A percentile compares a stretch with the other conserved stretches of the same genome.
phyloP scores from a whole-genome alignment of 1,140 invertebrate species.

The Drosophila azteca region DNA sequence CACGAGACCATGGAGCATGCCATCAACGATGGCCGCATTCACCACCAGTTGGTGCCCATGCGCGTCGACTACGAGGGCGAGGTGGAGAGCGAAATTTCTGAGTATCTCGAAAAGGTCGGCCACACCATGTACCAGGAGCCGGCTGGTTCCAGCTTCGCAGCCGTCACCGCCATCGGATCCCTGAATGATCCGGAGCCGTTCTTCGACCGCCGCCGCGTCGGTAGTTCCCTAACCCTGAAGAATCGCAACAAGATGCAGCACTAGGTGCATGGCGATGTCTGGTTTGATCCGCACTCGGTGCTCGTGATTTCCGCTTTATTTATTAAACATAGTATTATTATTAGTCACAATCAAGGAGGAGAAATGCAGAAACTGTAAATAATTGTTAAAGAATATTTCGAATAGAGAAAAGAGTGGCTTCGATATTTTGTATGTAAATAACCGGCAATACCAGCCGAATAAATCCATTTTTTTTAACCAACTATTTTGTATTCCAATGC shows the following conservation, averaged over 20 bases:
- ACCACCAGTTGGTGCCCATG: constrained; percentile 97
- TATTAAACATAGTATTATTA: constrained; percentile 48
- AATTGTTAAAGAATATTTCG: too few species aligned
- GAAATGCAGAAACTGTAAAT: too few species aligned
- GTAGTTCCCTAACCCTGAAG: constrained; percentile 84
- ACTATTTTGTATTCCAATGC: too few species aligned
- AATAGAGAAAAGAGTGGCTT: too few species aligned
- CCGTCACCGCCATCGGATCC: constrained; percentile 84
- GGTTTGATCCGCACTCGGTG: too few species aligned
- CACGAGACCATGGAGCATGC: constrained; percentile 90
- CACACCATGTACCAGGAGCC: constrained; percentile 82
- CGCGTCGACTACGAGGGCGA: constrained; percentile 84
- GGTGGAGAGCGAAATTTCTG: constrained; percentile 59
- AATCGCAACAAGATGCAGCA: constrained; percentile 72
- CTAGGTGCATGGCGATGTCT: constrained; percentile 18
- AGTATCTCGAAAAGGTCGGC: constrained; percentile 72
- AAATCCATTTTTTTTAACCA: too few species aligned
- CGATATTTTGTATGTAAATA: too few species aligned
- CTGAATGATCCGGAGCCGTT: constrained; percentile 77
- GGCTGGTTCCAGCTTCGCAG: constrained; percentile 84
- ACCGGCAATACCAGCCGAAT: too few species aligned
- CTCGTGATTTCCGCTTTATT: constrained; percentile 44
- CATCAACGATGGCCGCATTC: constrained; percentile 92
- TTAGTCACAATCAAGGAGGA: too few species aligned
- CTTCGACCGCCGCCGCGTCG: constrained; percentile 84